A percentile compares a stretch with the other conserved stretches of the same genome.
Conservation (phyloP, 2,113 vertebrate species). For the Martes martes region DNA sequence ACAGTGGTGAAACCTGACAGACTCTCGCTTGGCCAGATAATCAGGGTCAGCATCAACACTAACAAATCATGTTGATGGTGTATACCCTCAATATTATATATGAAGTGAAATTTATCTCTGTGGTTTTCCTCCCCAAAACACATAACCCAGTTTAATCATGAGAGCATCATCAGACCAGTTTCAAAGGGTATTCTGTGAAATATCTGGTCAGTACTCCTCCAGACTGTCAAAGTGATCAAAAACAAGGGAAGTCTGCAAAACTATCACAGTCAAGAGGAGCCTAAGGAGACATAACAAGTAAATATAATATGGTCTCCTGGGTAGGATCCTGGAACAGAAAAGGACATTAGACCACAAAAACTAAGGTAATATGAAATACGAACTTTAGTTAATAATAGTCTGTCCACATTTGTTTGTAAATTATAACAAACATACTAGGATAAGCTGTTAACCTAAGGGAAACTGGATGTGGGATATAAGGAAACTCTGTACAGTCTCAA, state of each 20-base stretch:
- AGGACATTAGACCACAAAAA: not conserved
- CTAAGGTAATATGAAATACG: not conserved
- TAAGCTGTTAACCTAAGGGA: not conserved
- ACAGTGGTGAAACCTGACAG: not conserved
- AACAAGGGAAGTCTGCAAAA: not conserved
- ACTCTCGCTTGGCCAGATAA: not conserved
- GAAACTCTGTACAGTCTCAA: not conserved
- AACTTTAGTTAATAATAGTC: not conserved
- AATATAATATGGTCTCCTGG: not conserved
- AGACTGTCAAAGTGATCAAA: not conserved
- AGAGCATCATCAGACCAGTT: not conserved
- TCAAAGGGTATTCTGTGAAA: not conserved
- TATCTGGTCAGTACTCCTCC: not conserved
- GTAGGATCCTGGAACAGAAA: not conserved
- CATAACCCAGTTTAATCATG: not conserved
- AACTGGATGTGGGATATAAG: not conserved
- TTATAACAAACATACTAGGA: not conserved
- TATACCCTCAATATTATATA: not conserved
- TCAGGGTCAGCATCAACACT: not conserved
- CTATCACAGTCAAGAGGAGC: not conserved
- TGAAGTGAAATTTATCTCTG: not conserved
- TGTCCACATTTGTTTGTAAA: not conserved
- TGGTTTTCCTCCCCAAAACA: not conserved
- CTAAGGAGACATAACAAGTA: not conserved
- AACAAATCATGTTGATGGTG: not conserved